Evolutionary conservation across 2,797 vertebrate genomes (phyloP), one percentile per base, ranked within the genome.

Genomic region (Acrocephalus scirpaceus): DNA sequence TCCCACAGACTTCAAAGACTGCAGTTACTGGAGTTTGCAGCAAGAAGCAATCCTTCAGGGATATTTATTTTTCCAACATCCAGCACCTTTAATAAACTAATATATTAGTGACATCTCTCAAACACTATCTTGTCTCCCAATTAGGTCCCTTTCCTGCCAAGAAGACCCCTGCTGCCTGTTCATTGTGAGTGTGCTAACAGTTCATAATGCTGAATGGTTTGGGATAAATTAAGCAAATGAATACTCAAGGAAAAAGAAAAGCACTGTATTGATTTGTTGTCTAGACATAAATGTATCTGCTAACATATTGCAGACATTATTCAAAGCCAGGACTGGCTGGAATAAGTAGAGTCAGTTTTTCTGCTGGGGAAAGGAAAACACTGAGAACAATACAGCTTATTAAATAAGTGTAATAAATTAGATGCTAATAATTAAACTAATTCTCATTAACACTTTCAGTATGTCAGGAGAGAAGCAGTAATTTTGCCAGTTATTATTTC

Each of bases 281-380:
- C 98, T 98, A 98, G 98, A 99, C 98, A 97, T 97, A 98, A 98
- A 98, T 98, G 98, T 98, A 99, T 99, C 98, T 98, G 97, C 98
- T 98, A 98, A 98, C 98, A 98, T 97, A 98, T 98, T 98, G 97
- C 97, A 98, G 98, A 97, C 98, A 97, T 96, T 96, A 97, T 97
- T 98, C 97, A 97, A 97, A 97, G 96, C 90, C 93, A 87, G 89
- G 72, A 88, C 91, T 91, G 92, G 95, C 85, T 96, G 88, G 90
- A 96, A 87, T 93, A 95, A 96, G 96, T 93, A 96, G 95, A 97
- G 96, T 97, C 96, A 97, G 96, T 97, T 97, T 92, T 98, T 97
- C 96, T 96, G 96, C 91, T 93, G 92, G 66, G 91, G 84, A 86
- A 88, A 83, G 91, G 95, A 94, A 96, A 90, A 86, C 80, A 85